A percentile compares a stretch with the other conserved stretches of the same genome.
Evolutionary conservation across 92 coral and sea anemone genomes (phyloP).

Genomic region (Actinostola sp.): DNA sequence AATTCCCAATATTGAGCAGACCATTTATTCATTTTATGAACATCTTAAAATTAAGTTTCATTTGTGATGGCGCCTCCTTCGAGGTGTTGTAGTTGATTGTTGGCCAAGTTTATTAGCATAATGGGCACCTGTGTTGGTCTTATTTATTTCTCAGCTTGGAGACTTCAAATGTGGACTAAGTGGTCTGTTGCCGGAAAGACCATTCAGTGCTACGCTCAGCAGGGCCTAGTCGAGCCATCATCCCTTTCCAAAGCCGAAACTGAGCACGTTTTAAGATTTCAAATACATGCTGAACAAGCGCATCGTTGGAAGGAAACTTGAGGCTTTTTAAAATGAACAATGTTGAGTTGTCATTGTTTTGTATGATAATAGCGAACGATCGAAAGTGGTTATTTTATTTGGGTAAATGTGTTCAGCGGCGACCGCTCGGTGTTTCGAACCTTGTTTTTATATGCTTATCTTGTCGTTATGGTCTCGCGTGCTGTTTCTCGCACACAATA

Average conservation of each 20-base stretch:
- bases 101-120: slow-evolving; percentile 71
- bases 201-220: slow-evolving; percentile 17
- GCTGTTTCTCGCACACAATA: not conserved
- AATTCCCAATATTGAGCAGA: not conserved
- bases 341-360: not conserved
- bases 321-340: slow-evolving; percentile 5
- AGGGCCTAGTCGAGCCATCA: not conserved
- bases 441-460: slow-evolving; percentile 9
- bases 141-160: slow-evolving; percentile 80
- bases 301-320: not conserved
- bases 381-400: not conserved
- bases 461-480: not conserved
- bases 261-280: too few species aligned
- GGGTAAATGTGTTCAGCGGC: not conserved
- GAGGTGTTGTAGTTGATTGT: slow-evolving; percentile 13
- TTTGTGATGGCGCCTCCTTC: slow-evolving; percentile 15
- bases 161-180: slow-evolving; percentile 57
- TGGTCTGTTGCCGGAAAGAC: slow-evolving; percentile 45
- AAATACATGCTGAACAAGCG: too few species aligned
- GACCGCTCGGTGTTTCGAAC: not conserved
- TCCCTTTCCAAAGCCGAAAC: not conserved
- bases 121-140: slow-evolving; percentile 63
- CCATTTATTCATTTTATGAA: slow-evolving; percentile 5
- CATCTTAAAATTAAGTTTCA: slow-evolving; percentile 14
- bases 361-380: not conserved